Conservation (phyloP, 2,888 invertebrate species). For the Oligia latruncula region DNA sequence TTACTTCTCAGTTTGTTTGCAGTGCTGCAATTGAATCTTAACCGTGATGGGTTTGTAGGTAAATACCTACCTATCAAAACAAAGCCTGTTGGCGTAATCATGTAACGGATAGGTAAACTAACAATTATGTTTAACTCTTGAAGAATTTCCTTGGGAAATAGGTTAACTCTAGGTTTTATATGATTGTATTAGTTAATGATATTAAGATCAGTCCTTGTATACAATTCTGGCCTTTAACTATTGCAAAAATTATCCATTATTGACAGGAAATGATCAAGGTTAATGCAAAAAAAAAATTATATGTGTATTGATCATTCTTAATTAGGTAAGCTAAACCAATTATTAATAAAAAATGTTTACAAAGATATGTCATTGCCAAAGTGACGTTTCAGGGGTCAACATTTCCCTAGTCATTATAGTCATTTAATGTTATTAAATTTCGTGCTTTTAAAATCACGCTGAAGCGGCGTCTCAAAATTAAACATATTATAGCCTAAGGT, state of each 20-base stretch:
- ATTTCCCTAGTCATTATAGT: too few relatives aligned
- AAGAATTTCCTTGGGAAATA: neutral
- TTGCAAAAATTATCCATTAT: conserved; percentile 1
- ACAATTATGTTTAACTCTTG: neutral
- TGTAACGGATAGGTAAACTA: neutral
- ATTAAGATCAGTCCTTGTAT: neutral
- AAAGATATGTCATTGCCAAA: too few relatives aligned
- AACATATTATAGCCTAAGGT: too few relatives aligned
- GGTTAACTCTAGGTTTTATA: neutral
- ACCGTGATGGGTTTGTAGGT: neutral
- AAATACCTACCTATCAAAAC: neutral
- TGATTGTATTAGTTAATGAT: neutral
- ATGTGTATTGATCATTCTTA: neutral
- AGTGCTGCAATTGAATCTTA: neutral
- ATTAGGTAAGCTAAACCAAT: conserved; percentile 5
- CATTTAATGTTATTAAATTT: too few relatives aligned
- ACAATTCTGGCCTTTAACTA: neutral
- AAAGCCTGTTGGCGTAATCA: neutral
- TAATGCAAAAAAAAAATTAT: neutral
- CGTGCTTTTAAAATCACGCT: too few relatives aligned
- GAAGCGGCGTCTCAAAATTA: too few relatives aligned
- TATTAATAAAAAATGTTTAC: neutral
- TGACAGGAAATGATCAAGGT: conserved; percentile 38
- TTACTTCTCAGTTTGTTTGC: conserved; percentile 6
- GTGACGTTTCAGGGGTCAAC: too few relatives aligned